Conservation (phyloP, 2,113 vertebrate genomes). For the Dipodomys stephensi region DNA sequence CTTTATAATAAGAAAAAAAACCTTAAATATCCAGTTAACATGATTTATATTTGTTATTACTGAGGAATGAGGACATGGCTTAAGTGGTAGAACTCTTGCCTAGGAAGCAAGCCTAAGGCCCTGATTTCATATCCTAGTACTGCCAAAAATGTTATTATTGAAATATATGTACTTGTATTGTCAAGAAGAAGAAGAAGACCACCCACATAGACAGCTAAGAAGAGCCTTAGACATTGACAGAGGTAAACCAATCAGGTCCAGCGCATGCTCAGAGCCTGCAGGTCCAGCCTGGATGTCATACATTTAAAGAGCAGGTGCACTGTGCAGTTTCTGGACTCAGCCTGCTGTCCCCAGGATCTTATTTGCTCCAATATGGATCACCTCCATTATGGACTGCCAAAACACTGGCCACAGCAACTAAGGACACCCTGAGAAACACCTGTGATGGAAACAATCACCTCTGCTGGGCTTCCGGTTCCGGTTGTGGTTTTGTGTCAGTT, state of each 20-base stretch:
- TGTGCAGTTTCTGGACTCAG: not conserved
- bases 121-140: no score
- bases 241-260: not conserved
- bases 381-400: accelerated
- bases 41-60: no score
- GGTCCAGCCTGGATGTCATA: not conserved
- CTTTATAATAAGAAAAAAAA: no score
- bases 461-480: not conserved
- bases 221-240: not conserved
- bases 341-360: not conserved
- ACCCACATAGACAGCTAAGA: not conserved
- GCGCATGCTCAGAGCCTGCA: not conserved
- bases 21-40: no score
- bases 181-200: not conserved
- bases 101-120: no score
- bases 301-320: not conserved
- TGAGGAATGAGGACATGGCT: no score
- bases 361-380: not conserved
- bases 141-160: no score
- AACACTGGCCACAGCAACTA: accelerated
- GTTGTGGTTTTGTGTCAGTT: not conserved
- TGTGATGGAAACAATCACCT: not conserved
- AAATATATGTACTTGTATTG: no score
- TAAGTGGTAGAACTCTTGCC: no score
- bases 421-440: not conserved